These are phyloP conservation scores for Laothoe populi DNA, from an alignment of 2,888 invertebrate species.

Conservation along the genomic window DNA sequence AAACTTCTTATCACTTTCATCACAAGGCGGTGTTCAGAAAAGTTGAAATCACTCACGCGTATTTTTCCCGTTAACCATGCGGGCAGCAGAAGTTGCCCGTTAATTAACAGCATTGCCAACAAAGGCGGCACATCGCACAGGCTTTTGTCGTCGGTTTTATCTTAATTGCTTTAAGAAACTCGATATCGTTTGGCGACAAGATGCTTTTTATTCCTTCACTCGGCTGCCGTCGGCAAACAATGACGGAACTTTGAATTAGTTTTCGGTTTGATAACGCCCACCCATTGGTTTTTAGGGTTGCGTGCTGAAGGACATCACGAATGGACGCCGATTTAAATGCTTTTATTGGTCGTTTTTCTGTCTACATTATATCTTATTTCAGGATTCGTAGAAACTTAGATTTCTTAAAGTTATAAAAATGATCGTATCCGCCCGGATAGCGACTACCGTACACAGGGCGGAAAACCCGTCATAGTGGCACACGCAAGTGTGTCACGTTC, in stretches of 20 bases:
- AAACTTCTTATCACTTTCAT: background rate
- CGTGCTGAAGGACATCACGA: conserved; percentile 15
- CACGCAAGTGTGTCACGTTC: too few relatives aligned
- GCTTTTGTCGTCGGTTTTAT: conserved; percentile 78
- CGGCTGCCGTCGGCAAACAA: conserved; percentile 70
- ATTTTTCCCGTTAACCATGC: conserved; percentile 39
- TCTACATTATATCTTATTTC: too few relatives aligned
- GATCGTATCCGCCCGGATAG: too few relatives aligned
- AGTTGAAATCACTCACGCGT: background rate
- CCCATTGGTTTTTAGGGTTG: conserved; percentile 33
- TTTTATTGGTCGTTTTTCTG: background rate
- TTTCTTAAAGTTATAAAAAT: too few relatives aligned
- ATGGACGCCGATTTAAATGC: conserved; percentile 8
- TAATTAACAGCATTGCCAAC: conserved; percentile 68
- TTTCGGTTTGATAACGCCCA: conserved; percentile 72
- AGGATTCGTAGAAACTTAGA: too few relatives aligned
- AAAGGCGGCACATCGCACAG: conserved; percentile 61
- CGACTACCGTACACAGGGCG: too few relatives aligned
- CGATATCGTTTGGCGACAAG: conserved; percentile 81
- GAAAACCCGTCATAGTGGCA: too few relatives aligned
- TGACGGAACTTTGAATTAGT: conserved; percentile 80
- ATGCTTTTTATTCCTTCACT: conserved; percentile 76
- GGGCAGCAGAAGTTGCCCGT: conserved; percentile 60
- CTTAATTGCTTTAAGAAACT: conserved; percentile 83
- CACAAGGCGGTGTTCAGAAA: background rate